A percentile compares a stretch with the other conserved stretches of the same genome.
phyloP scores from a whole-genome alignment of 2,888 invertebrate genomes.

The Drosophila diplacantha region DNA sequence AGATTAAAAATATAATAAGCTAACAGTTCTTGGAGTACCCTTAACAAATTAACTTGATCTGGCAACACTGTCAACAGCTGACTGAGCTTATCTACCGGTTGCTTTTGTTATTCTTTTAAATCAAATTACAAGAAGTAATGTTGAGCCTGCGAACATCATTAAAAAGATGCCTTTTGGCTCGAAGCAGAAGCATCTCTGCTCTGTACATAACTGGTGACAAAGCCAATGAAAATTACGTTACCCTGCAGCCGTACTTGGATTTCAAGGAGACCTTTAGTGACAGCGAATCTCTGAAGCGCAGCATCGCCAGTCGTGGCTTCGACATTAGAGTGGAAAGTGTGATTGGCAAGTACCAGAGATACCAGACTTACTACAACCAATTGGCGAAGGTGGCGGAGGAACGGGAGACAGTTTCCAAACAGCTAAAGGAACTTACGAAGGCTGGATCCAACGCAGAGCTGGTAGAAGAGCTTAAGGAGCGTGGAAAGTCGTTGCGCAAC shows the following conservation, averaged over 20 bases:
- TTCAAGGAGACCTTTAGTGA: conserved; percentile 80
- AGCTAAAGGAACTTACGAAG: conserved; percentile 79
- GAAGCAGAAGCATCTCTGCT: conserved; percentile 66
- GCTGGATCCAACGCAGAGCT: conserved; percentile 40
- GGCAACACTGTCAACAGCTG: conserved; percentile 35
- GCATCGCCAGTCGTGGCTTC: conserved; percentile 80
- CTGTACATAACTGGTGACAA: conserved; percentile 83
- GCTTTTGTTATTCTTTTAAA: not conserved
- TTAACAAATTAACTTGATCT: not conserved
- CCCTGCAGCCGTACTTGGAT: conserved; percentile 84
- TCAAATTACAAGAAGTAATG: conserved; percentile 39
- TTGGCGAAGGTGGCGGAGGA: conserved; percentile 80
- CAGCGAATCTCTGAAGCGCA: conserved; percentile 79
- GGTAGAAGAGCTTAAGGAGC: conserved; percentile 80
- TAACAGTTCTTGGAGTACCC: conserved; percentile 2
- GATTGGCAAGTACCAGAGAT: conserved; percentile 82
- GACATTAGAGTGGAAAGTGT: conserved; percentile 80
- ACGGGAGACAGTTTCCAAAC: conserved; percentile 78
- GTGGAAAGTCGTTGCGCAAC: conserved; percentile 80
- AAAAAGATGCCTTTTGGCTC: conserved; percentile 20
- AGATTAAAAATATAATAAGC: too few relatives aligned
- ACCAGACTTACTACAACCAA: conserved; percentile 79
- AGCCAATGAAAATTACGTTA: conserved; percentile 83
- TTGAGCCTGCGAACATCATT: conserved; percentile 33
- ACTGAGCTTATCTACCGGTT: conserved; percentile 4